Conservation (phyloP, 2,888 invertebrate species). For the Microctonus brassicae region DNA sequence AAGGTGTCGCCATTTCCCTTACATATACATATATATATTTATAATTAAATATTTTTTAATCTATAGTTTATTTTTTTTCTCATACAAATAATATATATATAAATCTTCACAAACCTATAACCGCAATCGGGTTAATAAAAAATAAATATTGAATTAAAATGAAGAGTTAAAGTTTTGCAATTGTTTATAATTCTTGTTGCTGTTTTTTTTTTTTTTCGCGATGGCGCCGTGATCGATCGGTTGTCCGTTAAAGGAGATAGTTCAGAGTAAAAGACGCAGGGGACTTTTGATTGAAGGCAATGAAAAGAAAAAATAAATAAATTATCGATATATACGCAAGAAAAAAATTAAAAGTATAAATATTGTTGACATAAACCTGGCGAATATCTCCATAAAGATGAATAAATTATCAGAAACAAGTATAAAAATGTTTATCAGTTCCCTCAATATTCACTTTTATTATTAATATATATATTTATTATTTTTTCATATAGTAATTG, state of each 20-base stretch:
- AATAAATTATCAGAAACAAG: constrained; percentile 60
- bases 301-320: constrained; percentile 38
- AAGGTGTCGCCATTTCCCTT: constrained; percentile 7
- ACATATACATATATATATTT: neutral
- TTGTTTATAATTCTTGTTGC: constrained; percentile 20
- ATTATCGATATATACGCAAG: neutral
- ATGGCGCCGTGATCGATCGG: constrained; percentile 29
- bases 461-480: constrained; percentile 14
- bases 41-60: neutral
- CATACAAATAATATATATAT: neutral
- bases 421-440: constrained; percentile 45
- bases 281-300: constrained; percentile 43
- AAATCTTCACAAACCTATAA: neutral
- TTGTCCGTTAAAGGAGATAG: constrained; percentile 30
- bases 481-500: neutral
- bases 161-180: constrained; percentile 14
- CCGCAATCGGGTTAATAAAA: no score
- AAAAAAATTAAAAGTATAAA: constrained; percentile 32
- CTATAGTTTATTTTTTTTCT: neutral
- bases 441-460: constrained; percentile 15
- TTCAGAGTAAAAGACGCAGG: constrained; percentile 1
- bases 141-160: neutral
- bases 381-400: constrained; percentile 53
- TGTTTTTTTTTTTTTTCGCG: no score
- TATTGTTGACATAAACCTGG: constrained; percentile 58